Conservation (phyloP, 2,888 invertebrate genomes). For the Mythimna impura region DNA sequence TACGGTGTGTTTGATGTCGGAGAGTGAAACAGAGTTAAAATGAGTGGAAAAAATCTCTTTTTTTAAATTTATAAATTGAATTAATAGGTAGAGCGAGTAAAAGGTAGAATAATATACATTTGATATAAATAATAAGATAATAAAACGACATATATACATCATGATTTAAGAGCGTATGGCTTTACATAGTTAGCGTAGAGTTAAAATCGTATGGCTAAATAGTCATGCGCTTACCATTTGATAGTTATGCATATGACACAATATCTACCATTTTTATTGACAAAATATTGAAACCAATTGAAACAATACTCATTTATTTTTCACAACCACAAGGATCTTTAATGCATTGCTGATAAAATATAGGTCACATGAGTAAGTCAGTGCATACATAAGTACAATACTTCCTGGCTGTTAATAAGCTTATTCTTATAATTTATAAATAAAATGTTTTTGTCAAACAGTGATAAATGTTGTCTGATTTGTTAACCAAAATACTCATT, state of each 20-base stretch:
- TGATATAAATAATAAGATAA: not conserved
- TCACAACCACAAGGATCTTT: constrained; percentile 23
- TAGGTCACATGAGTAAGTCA: constrained; percentile 44
- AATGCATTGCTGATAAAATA: constrained; percentile 49
- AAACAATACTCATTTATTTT: constrained; percentile 20
- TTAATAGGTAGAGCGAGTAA: too few relatives aligned
- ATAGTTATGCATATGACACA: too few relatives aligned
- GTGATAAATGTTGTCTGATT: constrained; percentile 43
- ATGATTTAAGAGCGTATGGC: not conserved
- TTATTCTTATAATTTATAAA: constrained; percentile 70
- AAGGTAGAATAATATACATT: not conserved
- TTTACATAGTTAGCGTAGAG: too few relatives aligned
- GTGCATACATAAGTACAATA: constrained; percentile 53
- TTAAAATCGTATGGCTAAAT: too few relatives aligned
- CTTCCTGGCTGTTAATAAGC: constrained; percentile 75
- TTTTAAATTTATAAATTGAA: not conserved
- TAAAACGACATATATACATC: not conserved
- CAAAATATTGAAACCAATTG: constrained; percentile 11
- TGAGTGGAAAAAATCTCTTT: not conserved
- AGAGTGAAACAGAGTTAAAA: not conserved
- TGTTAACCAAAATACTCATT: constrained; percentile 20
- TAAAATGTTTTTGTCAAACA: constrained; percentile 43
- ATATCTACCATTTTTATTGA: not conserved
- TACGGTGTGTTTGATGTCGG: not conserved
- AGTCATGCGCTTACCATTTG: not conserved